Evolutionary conservation across 2,888 invertebrate species (phyloP).

Genomic region (Hipparchia sbordonii): DNA sequence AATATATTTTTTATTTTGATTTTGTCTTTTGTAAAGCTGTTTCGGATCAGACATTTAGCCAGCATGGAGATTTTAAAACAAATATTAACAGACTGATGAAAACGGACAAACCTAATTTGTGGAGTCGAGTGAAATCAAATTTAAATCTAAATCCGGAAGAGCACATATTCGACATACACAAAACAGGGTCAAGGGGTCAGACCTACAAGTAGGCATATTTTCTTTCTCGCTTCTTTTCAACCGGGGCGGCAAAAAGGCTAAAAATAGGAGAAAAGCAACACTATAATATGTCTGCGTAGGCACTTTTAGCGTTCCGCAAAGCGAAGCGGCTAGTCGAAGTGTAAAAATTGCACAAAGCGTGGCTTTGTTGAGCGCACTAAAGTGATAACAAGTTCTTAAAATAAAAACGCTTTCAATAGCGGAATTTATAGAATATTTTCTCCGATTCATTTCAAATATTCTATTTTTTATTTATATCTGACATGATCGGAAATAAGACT

Average conservation of each 20-base stretch:
- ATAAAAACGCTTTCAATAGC: not conserved
- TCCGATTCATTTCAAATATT: no score
- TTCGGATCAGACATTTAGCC: no score
- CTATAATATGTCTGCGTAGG: slow-evolving; percentile 16
- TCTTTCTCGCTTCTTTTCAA: slow-evolving; percentile 13
- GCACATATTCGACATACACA: slow-evolving; percentile 8
- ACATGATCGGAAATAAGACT: no score
- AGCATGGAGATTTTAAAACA: no score
- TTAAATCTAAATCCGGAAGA: slow-evolving; percentile 3
- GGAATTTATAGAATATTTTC: not conserved
- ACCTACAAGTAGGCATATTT: slow-evolving; percentile 11
- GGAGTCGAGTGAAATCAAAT: not conserved
- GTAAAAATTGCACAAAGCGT: slow-evolving; percentile 20
- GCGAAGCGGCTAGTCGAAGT: slow-evolving; percentile 20
- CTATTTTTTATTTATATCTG: no score
- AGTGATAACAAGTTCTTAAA: slow-evolving; percentile 1
- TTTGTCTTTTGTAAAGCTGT: no score
- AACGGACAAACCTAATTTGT: no score
- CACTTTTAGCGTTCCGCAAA: slow-evolving; percentile 17
- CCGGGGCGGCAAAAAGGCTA: slow-evolving; percentile 19
- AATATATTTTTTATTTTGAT: no score
- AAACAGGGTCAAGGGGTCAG: slow-evolving; percentile 25
- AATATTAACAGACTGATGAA: no score
- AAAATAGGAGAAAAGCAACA: slow-evolving; percentile 19
- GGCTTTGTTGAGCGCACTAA: slow-evolving; percentile 3